These are phyloP conservation scores for honey bee (Apis mellifera) DNA, from an alignment of 1,140 invertebrate species.

Conservation along the genomic window DNA sequence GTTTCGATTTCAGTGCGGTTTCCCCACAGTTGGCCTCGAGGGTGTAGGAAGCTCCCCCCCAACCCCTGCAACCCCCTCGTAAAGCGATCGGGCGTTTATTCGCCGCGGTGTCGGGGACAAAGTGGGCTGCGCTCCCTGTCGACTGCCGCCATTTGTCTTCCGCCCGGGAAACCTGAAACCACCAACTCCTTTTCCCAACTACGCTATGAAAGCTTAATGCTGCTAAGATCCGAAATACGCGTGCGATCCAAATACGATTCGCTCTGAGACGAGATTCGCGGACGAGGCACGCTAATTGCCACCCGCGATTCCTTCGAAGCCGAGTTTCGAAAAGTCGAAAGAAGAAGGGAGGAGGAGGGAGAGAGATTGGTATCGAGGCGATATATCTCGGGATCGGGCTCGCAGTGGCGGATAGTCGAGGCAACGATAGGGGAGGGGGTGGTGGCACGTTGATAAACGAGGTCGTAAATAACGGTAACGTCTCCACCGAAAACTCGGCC, in stretches of 20 bases:
- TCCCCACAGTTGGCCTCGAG: conserved; percentile 55
- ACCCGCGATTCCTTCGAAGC: conserved; percentile 60
- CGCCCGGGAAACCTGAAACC: conserved; percentile 67
- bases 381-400: conserved; percentile 79
- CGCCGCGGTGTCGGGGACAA: conserved; percentile 69
- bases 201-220: no score
- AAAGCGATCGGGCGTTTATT: conserved; percentile 75
- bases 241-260: no score
- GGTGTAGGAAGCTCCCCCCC: conserved; percentile 52
- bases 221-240: no score
- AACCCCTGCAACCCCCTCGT: no score
- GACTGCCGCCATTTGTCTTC: conserved; percentile 74
- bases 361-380: conserved; percentile 74
- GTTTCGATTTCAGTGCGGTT: no score
- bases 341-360: conserved; percentile 60
- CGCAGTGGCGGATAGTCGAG: conserved; percentile 74
- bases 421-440: conserved; percentile 70
- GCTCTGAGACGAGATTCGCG: no score
- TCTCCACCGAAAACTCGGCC: conserved; percentile 79
- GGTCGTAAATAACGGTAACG: conserved; percentile 80
- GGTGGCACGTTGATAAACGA: conserved; percentile 80
- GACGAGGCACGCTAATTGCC: conserved; percentile 66
- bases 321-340: conserved; percentile 72
- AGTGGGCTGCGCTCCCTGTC: conserved; percentile 72
- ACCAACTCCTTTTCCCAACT: conserved; percentile 67